Base-by-base conservation (phyloP, 2,113 vertebrate genomes). In the Hirundichthys speculiger region DNA sequence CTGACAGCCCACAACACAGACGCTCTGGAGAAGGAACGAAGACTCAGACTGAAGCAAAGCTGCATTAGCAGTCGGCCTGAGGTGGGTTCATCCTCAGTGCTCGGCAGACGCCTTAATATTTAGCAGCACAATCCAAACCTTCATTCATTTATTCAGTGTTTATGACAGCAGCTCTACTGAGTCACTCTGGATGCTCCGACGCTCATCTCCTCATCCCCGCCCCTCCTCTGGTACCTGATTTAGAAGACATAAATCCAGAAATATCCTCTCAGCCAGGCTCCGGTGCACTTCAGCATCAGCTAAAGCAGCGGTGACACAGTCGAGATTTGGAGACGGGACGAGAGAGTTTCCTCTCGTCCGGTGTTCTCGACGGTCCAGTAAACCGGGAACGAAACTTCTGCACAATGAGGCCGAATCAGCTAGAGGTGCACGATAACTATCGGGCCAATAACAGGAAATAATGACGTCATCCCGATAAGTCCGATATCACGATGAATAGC, bases 211-310 rank as follows among this genome's bases (percentile, higher is more conserved):
- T 14, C 14, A 50, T 67, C 56, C 60, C 24, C 21, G 52, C 20
- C 60, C 20, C 60, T 68, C 69, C 50, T 40, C 52, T 55, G 53
- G 62, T 74, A 73, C 74, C 61, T 52, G 56, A 70, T 80, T 68
- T 61, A 48, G 21, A 71, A 80, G 25, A 39, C 46, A 65, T 82
- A 75, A 87, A 85, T 88, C 73, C 80, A 64, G 69, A 42, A 69
- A 61, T 69, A 77, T 85, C 71, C 73, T 71, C 50, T 73, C 68
- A 47, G 11, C 71, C 47, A 48, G 79, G 58, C 75, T 57, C 52
- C 71, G 75, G 76, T 85, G 57, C 42, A 51, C 69, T 79, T 84
- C 71, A 77, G 72, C 67, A 65, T 72, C 62, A 77, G 61, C 73
- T 18, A 52, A 64, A 77, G 67, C 73, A 25, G 25, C 43, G 18